Evolutionary conservation across 2,797 vertebrate genomes (phyloP), one percentile per base, ranked within the genome.

Genomic region (Lophotriccus pileatus): DNA sequence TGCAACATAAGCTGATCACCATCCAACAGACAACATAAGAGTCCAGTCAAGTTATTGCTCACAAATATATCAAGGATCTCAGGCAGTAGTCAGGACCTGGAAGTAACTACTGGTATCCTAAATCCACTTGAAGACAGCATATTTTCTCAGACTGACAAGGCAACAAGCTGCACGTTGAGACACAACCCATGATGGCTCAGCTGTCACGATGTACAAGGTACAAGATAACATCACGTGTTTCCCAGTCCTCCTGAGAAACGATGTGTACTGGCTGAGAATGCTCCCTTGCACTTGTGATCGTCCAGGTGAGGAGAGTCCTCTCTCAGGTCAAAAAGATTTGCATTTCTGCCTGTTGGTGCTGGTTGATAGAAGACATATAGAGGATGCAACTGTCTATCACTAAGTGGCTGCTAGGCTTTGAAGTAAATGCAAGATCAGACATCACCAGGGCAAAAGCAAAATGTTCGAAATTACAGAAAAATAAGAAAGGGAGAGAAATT

Each of bases 111-210:
- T 32, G 32, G 19, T 25, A 14, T 44, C 43, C 50, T 85, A 85
- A 93, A 90, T 88, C 66, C 59, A 32, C 46, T 59, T 72, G 78
- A 93, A 77, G 60, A 55, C 9, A 64, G 44, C 2, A 3, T 47
- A 34, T 85, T 96, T 87, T 84, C 70, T 49, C n/a, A 96, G 70
- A 59, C 60, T 85, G 76, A 68, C 75, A 73, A 90, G 49, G 14
- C 55, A 79, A 41, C 17, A 41, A 73, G 19, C 36, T 72, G 46
- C 41, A 14, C 49, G 56, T 89, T 64, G 63, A 37, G 89, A 30
- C 25, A 70, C 37, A 87, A 12, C 0, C 0, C 1, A 0, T 37
- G 53, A 44, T n/a, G 44, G 56, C 53, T 90, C 60, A 90, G 70
- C 60, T 68, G n/a, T 25, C n/a, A 7, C 6, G 2, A 56, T 15